Evolutionary conservation across 2,113 vertebrate genomes (phyloP).

Genomic region (Megaptera novaeangliae): DNA sequence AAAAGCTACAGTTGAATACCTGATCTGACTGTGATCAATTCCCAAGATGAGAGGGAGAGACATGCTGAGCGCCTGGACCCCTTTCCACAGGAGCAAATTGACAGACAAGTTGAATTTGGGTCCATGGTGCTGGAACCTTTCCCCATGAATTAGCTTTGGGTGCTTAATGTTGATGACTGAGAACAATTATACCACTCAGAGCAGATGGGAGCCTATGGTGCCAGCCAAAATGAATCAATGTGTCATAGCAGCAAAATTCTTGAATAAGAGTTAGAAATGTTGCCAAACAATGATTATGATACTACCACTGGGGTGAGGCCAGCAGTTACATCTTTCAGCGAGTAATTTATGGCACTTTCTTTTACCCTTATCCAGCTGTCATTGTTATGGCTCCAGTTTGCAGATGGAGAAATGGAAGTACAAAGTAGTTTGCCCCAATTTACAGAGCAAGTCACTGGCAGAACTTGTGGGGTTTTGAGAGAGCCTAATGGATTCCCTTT

Average conservation of each 20-base stretch:
- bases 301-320: background rate
- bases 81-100: background rate
- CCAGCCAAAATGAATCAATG: constrained; percentile 22
- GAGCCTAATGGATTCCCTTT: background rate
- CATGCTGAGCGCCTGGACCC: background rate
- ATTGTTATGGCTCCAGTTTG: background rate
- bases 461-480: background rate
- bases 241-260: constrained; percentile 46
- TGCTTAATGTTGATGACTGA: background rate
- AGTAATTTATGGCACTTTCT: background rate
- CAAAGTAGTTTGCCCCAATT: background rate
- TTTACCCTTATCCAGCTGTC: background rate
- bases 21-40: background rate
- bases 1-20: background rate
- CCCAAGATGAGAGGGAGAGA: background rate
- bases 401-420: background rate
- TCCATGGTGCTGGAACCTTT: constrained; percentile 5
- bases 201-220: constrained; percentile 46
- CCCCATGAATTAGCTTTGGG: constrained; percentile 18
- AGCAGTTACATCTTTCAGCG: background rate
- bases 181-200: constrained; percentile 27
- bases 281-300: constrained; percentile 8
- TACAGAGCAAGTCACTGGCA: background rate
- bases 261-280: constrained; percentile 33
- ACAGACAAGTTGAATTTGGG: constrained; percentile 26